phyloP scores from a whole-genome alignment of 2,888 invertebrate genomes.

The Barypeithes pellucidus region DNA sequence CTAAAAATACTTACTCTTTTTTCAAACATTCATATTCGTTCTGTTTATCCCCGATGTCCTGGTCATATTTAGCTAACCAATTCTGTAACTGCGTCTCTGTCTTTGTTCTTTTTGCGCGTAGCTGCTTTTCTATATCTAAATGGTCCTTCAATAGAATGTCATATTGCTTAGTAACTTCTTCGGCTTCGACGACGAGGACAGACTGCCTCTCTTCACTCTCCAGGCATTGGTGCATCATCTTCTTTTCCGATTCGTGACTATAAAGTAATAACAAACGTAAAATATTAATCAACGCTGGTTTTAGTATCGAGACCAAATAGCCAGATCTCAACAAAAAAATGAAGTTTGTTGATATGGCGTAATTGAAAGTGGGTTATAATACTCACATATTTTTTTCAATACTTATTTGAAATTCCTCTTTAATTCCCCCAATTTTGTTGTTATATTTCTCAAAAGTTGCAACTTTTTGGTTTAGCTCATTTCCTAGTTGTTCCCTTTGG shows the following conservation, averaged over 20 bases:
- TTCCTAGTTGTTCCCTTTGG: slow-evolving; percentile 60
- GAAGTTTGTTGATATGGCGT: too few species aligned
- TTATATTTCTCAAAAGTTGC: slow-evolving; percentile 57
- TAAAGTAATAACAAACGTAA: slow-evolving; percentile 14
- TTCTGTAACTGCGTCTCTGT: slow-evolving; percentile 74
- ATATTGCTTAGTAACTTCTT: slow-evolving; percentile 70
- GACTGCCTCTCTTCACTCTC: slow-evolving; percentile 71
- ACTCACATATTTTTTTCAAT: slow-evolving; percentile 59
- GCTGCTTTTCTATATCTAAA: slow-evolving; percentile 73
- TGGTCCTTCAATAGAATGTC: slow-evolving; percentile 71
- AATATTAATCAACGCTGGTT: too few species aligned
- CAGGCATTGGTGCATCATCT: slow-evolving; percentile 73
- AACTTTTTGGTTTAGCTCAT: slow-evolving; percentile 60
- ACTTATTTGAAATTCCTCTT: slow-evolving; percentile 56
- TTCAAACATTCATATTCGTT: slow-evolving; percentile 72
- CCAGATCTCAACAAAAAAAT: too few species aligned
- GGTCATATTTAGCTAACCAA: slow-evolving; percentile 76
- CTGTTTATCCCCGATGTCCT: slow-evolving; percentile 76
- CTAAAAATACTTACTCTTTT: slow-evolving; percentile 62
- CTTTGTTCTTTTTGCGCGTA: slow-evolving; percentile 74
- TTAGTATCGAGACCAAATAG: too few species aligned
- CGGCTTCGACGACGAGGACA: slow-evolving; percentile 73
- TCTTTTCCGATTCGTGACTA: slow-evolving; percentile 61
- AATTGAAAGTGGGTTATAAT: not conserved
- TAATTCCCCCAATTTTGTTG: slow-evolving; percentile 57